Conservation (phyloP, 2,113 vertebrate species). For the Oryzias woworae region DNA sequence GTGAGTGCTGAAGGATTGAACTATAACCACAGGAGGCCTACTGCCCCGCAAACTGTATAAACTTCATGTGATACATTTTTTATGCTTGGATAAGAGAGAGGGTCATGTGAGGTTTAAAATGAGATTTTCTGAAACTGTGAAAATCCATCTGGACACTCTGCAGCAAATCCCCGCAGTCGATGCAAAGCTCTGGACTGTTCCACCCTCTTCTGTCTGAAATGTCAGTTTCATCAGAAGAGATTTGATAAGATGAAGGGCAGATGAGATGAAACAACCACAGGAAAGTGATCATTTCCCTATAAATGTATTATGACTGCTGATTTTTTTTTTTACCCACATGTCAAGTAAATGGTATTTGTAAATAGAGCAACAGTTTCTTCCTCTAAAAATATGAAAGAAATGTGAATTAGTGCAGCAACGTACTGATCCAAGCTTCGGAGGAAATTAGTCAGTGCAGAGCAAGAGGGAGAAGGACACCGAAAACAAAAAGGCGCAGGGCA, state of each 20-base stretch:
- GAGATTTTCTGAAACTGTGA: slow-evolving; percentile 44
- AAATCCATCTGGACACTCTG: slow-evolving; percentile 32
- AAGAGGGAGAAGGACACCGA: not conserved
- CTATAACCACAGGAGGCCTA: slow-evolving; percentile 14
- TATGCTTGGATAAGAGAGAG: slow-evolving; percentile 27
- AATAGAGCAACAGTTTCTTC: not conserved
- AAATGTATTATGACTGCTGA: not conserved
- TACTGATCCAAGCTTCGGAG: not conserved
- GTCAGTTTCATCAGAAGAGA: slow-evolving; percentile 10
- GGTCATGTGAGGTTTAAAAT: slow-evolving; percentile 61
- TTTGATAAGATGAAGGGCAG: slow-evolving; percentile 12
- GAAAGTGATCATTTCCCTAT: not conserved
- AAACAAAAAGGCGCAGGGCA: slow-evolving; percentile 15
- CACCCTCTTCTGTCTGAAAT: not conserved
- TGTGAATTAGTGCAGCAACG: too few species aligned
- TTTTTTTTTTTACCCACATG: not conserved
- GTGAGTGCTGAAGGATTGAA: not conserved
- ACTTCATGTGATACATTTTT: slow-evolving; percentile 42
- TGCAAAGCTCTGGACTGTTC: slow-evolving; percentile 19
- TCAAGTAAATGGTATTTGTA: slow-evolving; percentile 2
- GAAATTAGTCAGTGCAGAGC: not conserved
- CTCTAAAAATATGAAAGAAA: not conserved
- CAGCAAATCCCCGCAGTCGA: slow-evolving; percentile 45
- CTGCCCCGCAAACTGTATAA: slow-evolving; percentile 20
- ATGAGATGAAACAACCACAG: slow-evolving; percentile 9